These are phyloP conservation scores for Pheosia tremula DNA, from an alignment of 2,888 invertebrate genomes.

Conservation along the genomic window DNA sequence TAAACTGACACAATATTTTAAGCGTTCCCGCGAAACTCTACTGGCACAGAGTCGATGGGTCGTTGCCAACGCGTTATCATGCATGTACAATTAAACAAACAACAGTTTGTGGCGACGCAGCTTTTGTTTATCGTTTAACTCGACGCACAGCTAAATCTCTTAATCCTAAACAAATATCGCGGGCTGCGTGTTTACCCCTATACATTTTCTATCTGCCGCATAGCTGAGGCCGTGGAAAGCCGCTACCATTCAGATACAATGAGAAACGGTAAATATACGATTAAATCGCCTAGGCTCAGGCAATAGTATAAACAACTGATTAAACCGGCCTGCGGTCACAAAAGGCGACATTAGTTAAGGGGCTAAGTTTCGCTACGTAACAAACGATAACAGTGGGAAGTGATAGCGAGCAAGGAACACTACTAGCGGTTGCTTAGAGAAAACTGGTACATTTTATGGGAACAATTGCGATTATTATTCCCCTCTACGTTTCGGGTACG, in stretches of 20 bases:
- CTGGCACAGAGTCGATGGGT: constrained; percentile 47
- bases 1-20: constrained; percentile 54
- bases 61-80: constrained; percentile 72
- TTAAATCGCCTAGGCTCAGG: constrained; percentile 74
- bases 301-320: constrained; percentile 83
- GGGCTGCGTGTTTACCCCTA: constrained; percentile 47
- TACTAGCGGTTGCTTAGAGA: constrained; percentile 31
- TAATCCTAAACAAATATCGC: constrained; percentile 81
- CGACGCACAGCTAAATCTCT: constrained; percentile 71
- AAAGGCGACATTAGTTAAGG: constrained; percentile 82
- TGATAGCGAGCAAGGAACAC: constrained; percentile 60
- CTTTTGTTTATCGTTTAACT: constrained; percentile 77
- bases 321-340: constrained; percentile 76
- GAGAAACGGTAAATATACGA: constrained; percentile 78
- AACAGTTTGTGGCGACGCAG: constrained; percentile 71
- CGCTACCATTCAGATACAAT: constrained; percentile 66
- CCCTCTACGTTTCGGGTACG: constrained; percentile 32
- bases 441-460: constrained; percentile 64
- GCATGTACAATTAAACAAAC: constrained; percentile 79
- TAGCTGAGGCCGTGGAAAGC: constrained; percentile 50
- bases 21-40: constrained; percentile 52
- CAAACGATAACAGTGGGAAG: constrained; percentile 76
- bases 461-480: constrained; percentile 52
- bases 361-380: constrained; percentile 58
- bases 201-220: constrained; percentile 60